These are phyloP conservation scores for Oreortyx pictus DNA, from an alignment of 2,797 vertebrate genomes.

Conservation along the genomic window DNA sequence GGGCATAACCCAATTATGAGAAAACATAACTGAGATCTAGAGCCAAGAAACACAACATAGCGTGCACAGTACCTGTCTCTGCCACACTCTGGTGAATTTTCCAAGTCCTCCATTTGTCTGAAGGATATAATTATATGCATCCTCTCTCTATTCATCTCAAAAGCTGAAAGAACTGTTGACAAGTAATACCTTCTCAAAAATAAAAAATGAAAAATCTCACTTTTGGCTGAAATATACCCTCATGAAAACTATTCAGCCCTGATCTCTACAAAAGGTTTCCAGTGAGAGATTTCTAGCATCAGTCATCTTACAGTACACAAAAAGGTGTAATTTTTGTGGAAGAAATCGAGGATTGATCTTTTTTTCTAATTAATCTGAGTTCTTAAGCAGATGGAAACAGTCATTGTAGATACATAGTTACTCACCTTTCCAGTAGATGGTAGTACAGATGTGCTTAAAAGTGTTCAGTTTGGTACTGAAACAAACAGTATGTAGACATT, in stretches of 20 bases:
- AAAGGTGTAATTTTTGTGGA: background rate
- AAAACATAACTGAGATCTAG: background rate
- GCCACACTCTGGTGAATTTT: background rate
- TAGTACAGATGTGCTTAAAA: conserved; percentile 80
- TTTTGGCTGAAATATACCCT: background rate
- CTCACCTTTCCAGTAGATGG: conserved; percentile 83
- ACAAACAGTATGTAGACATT: conserved; percentile 18
- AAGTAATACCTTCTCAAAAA: background rate
- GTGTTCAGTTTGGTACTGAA: conserved; percentile 35
- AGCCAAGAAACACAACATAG: background rate
- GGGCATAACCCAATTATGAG: background rate
- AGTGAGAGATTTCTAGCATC: background rate
- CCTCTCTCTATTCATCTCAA: background rate
- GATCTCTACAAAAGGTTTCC: conserved; percentile 26
- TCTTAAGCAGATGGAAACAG: conserved; percentile 9
- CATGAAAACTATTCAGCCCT: background rate
- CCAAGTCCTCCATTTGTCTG: background rate
- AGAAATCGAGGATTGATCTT: background rate
- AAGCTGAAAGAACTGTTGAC: background rate
- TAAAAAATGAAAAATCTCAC: conserved; percentile 5
- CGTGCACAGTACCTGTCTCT: background rate
- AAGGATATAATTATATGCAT: background rate
- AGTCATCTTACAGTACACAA: background rate
- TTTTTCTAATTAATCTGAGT: background rate
- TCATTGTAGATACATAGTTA: conserved; percentile 66